Base-by-base conservation (phyloP, 2,888 invertebrate genomes). In the Helleia helle region DNA sequence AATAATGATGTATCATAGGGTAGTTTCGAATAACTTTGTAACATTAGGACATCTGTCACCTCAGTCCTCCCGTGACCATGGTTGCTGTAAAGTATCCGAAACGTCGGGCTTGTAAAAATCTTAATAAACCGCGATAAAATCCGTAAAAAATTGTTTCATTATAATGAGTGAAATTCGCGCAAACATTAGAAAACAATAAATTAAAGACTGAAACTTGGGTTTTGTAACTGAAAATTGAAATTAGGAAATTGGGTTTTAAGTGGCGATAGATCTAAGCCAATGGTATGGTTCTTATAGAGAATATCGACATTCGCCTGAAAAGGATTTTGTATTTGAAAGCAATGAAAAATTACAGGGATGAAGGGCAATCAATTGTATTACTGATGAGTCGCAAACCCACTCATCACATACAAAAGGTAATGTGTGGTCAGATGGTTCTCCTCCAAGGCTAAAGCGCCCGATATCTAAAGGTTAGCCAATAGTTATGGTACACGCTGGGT, bases 211-310 rank as follows among this genome's bases (percentile, higher is more conserved):
- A n/a, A n/a, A n/a, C n/a, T n/a, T n/a, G n/a, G n/a, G n/a, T n/a
- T n/a, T n/a, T n/a, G n/a, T n/a, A n/a, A n/a, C n/a, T n/a, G n/a
- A n/a, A n/a, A n/a, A n/a, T n/a, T n/a, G n/a, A n/a, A n/a, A n/a
- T n/a, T n/a, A n/a, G n/a, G n/a, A n/a, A n/a, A n/a, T 42, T 55
- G 9, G 50, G 51, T 1, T 57, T 57, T 28, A 31, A 38, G 17
- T 55, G 52, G 53, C 48, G 48, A 43, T 52, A 47, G 29, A 51
- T 49, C 1, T 48, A 55, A 47, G 48, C 52, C 7, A 54, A 57
- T 18, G 41, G 48, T 8, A 51, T 50, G 37, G n/a, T 55, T 0
- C 11, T 56, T 7, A 54, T 55, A n/a, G 54, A 55, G 38, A 42
- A 25, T 11, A 34, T 46, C 15, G 31, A 46, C 34, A 55, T 57